Evolutionary conservation across 2,113 vertebrate genomes (phyloP).

Genomic region (Ceyx melanurus): DNA sequence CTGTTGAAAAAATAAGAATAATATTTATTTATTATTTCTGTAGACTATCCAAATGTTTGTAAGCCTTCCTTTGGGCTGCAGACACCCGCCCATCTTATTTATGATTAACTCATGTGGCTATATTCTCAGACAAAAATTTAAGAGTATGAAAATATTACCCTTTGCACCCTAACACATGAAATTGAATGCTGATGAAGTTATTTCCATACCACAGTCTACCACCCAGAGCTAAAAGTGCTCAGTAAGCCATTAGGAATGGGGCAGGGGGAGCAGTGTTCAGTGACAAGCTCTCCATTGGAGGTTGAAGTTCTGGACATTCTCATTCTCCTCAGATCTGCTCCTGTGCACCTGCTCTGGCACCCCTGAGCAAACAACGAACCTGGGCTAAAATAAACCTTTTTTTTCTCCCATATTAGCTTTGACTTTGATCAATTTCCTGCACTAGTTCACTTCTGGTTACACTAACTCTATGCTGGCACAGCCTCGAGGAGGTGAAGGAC

Average conservation of each 20-base stretch:
- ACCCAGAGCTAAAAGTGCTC: not conserved
- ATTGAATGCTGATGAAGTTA: not conserved
- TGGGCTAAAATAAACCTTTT: not conserved
- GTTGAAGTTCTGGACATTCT: not conserved
- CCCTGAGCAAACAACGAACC: not conserved
- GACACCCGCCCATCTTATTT: not conserved
- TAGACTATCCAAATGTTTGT: not conserved
- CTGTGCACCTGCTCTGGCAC: not conserved
- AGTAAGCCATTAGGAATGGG: not conserved
- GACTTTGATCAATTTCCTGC: not conserved
- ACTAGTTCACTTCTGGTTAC: not conserved
- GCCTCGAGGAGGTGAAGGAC: not conserved
- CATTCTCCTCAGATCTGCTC: not conserved
- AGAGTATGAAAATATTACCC: not conserved
- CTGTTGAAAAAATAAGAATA: conserved; percentile 45
- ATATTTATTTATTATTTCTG: not conserved
- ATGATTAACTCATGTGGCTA: not conserved
- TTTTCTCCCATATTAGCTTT: not conserved
- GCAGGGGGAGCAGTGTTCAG: not conserved
- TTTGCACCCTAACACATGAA: not conserved
- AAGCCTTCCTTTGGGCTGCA: not conserved
- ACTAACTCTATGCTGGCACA: not conserved
- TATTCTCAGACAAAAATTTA: not conserved
- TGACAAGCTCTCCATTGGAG: not conserved
- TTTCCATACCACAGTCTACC: not conserved